Base-by-base conservation (phyloP, 2,888 invertebrate species). In the Caenorhabditis virilis region DNA sequence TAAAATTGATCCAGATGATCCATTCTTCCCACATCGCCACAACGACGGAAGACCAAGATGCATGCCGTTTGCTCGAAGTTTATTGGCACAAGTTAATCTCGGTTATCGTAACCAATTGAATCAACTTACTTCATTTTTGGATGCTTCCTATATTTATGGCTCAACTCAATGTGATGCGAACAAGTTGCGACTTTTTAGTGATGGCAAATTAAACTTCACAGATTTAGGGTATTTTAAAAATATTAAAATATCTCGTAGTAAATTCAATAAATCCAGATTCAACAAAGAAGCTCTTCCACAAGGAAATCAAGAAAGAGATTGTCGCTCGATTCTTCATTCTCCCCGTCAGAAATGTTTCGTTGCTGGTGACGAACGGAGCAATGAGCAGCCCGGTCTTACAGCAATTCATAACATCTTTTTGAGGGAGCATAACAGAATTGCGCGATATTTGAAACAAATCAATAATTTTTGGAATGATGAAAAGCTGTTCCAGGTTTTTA, bases 11-110 rank as follows among this genome's bases (percentile, higher is more conserved):
- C 84, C 89, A 0, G 91, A 91, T 0, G 95, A 95, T 84, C 91
- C 92, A 63, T 92, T 90, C 85, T 95, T 92, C 84, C 87, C 87
- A 3, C 90, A 91, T 66, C 72, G 90, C 30, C 92, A 93, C 82
- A 27, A 90, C 0, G 90, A 90, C 2, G 93, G 93, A 0, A 89
- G 89, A 55, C 87, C 91, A 15, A 87, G 92, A 73, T 95, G 95
- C 85, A 91, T 95, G 85, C 93, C 94, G 0, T 94, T 93, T 84
- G 93, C 94, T 89, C 89, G 95, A 82, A 93, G 93, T 51, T 85
- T 95, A 69, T 92, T 94, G 0, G 95, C 94, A 23, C 94, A 95
- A 81, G 90, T 91, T 77, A 89, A 90, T 52, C 86, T 95, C 42
- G 82, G 82, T 15, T 83, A 80, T 54, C 60, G 82, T 15, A 83